phyloP scores from a whole-genome alignment of 2,888 invertebrate genomes.

The Prenolepis imparis region DNA sequence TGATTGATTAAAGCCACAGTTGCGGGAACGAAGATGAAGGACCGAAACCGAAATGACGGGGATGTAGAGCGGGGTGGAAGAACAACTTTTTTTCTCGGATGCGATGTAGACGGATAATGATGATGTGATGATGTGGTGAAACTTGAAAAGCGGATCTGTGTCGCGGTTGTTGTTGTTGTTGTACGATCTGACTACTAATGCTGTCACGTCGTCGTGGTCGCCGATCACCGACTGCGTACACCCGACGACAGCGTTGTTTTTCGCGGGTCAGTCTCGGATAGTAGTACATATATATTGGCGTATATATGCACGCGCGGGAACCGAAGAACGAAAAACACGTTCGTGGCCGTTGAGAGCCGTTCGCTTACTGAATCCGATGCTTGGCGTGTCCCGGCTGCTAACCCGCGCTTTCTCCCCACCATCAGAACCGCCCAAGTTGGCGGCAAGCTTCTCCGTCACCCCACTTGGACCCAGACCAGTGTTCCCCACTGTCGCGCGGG shows the following conservation, averaged over 20 bases:
- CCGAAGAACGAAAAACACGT: conserved; percentile 79
- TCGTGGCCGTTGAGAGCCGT: conserved; percentile 82
- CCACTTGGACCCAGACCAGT: conserved; percentile 52
- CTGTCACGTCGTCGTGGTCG: conserved; percentile 56
- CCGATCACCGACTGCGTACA: conserved; percentile 70
- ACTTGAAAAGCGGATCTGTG: conserved; percentile 62
- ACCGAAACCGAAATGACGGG: conserved; percentile 69
- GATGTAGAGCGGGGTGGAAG: conserved; percentile 31
- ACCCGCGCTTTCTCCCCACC: conserved; percentile 84
- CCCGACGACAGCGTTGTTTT: conserved; percentile 68
- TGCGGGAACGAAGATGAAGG: conserved; percentile 75
- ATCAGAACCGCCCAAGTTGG: conserved; percentile 57
- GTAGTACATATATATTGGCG: conserved; percentile 65
- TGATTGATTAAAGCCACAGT: conserved; percentile 85
- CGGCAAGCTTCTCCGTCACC: conserved; percentile 69
- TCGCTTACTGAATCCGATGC: conserved; percentile 84
- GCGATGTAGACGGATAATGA: conserved; percentile 29
- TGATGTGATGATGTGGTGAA: background rate
- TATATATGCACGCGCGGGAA: conserved; percentile 76
- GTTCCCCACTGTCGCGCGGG: conserved; percentile 20
- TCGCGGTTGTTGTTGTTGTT: conserved; percentile 62
- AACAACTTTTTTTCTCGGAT: conserved; percentile 39
- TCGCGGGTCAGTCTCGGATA: conserved; percentile 71
- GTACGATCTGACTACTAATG: conserved; percentile 48
- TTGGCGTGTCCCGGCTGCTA: conserved; percentile 82